Conservation (phyloP, 2,888 invertebrate genomes). For the Philopedon plagiatum region DNA sequence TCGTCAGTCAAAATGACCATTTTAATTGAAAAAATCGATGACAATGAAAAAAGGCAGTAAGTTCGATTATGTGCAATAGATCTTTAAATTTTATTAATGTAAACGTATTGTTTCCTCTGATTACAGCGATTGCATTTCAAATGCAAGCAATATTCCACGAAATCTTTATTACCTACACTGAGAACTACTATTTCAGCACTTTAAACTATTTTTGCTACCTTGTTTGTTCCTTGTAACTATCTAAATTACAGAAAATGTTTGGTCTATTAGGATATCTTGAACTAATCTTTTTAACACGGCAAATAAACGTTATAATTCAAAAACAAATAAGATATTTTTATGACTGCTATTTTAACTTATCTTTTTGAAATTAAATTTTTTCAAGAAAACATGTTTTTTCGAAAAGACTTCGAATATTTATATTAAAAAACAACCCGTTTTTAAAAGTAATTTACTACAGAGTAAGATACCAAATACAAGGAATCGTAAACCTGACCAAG, state of each 20-base stretch:
- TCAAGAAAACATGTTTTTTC: too few relatives aligned
- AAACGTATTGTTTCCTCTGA: slow-evolving; percentile 4
- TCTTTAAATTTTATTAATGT: background rate
- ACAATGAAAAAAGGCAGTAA: background rate
- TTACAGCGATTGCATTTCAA: background rate
- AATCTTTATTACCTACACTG: slow-evolving; percentile 4
- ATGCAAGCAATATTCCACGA: slow-evolving; percentile 8
- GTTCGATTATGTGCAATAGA: background rate
- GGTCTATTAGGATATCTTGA: background rate
- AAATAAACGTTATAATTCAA: too few relatives aligned
- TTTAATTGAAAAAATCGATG: background rate
- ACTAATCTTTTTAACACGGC: too few relatives aligned
- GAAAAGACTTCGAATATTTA: too few relatives aligned
- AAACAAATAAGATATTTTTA: too few relatives aligned
- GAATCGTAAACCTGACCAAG: too few relatives aligned
- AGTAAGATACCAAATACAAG: too few relatives aligned
- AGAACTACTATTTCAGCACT: slow-evolving; percentile 6
- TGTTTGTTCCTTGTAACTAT: background rate
- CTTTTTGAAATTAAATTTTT: too few relatives aligned
- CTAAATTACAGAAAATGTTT: slow-evolving; percentile 7
- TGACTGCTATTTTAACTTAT: too few relatives aligned
- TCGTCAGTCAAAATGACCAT: background rate
- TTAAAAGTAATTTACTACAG: too few relatives aligned
- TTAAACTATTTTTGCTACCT: slow-evolving; percentile 4
- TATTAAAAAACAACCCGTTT: too few relatives aligned